Percentiles rank a stretch among this genome's conserved stretches.
Conservation (phyloP, 2,888 invertebrate genomes). For the Cheilosia scutellata region DNA sequence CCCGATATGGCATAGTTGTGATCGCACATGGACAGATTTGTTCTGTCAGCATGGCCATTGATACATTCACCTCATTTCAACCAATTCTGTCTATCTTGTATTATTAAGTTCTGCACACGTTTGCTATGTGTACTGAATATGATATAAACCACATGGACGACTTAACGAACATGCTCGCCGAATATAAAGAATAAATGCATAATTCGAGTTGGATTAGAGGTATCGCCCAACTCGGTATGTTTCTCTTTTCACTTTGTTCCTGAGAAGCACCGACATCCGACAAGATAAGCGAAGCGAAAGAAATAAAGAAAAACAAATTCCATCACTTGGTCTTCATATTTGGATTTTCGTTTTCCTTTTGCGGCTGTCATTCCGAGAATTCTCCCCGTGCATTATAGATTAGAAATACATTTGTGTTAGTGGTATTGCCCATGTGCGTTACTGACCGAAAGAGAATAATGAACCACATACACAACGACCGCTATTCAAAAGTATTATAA, state of each 20-base stretch:
- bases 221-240: not conserved
- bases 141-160: not conserved
- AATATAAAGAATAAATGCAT: not conserved
- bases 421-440: conserved; percentile 6
- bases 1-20: no score
- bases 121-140: not conserved
- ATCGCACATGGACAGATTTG: no score
- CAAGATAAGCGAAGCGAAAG: not conserved
- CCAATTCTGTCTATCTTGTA: no score
- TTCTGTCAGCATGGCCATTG: no score
- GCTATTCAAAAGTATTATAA: not conserved
- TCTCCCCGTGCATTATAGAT: not conserved
- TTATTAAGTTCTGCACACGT: no score
- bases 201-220: not conserved
- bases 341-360: not conserved
- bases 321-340: not conserved
- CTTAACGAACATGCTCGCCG: not conserved
- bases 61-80: no score
- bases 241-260: not conserved
- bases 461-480: not conserved
- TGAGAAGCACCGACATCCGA: not conserved
- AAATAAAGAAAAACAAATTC: not conserved
- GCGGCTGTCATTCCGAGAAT: not conserved
- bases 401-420: not conserved
- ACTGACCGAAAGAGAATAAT: not conserved